phyloP scores from a whole-genome alignment of 2,797 vertebrate genomes.

The Psittacula echo region DNA sequence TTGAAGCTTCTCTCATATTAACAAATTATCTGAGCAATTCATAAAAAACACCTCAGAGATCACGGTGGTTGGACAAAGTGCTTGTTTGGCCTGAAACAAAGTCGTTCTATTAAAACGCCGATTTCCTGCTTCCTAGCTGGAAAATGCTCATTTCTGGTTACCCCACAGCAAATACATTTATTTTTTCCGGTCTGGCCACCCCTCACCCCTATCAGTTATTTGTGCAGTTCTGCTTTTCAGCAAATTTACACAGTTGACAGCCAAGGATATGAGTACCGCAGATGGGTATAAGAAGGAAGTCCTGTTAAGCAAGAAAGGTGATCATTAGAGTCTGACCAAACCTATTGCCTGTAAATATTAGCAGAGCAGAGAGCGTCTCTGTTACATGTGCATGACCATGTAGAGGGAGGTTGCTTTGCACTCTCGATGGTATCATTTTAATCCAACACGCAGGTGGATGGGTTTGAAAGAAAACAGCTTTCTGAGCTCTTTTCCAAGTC shows the following conservation, averaged over 20 bases:
- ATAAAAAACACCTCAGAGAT: slow-evolving; percentile 1
- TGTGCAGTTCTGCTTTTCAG: slow-evolving; percentile 64
- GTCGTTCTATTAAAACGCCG: background rate
- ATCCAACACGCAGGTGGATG: background rate
- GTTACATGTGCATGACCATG: background rate
- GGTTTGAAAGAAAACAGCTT: slow-evolving; percentile 39
- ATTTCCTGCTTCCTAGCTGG: background rate
- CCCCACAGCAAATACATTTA: background rate
- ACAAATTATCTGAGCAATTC: slow-evolving; percentile 30
- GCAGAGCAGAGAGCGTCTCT: background rate
- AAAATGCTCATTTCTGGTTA: background rate
- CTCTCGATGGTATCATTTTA: rapidly evolving
- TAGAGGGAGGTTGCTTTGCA: background rate
- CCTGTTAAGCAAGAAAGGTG: slow-evolving; percentile 27
- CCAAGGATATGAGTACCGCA: rapidly evolving
- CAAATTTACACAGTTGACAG: slow-evolving; percentile 52
- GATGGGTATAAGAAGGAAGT: slow-evolving; percentile 26
- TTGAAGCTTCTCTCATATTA: slow-evolving; percentile 35
- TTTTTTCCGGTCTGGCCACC: slow-evolving; percentile 19
- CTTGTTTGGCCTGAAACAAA: background rate
- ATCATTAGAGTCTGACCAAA: slow-evolving; percentile 15
- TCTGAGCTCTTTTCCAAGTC: slow-evolving; percentile 26
- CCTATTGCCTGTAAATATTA: background rate
- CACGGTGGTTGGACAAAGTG: background rate
- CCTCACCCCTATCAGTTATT: slow-evolving; percentile 33